These are phyloP conservation scores for Galeopterus variegatus DNA, from an alignment of 2,113 vertebrate species.

Conservation along the genomic window DNA sequence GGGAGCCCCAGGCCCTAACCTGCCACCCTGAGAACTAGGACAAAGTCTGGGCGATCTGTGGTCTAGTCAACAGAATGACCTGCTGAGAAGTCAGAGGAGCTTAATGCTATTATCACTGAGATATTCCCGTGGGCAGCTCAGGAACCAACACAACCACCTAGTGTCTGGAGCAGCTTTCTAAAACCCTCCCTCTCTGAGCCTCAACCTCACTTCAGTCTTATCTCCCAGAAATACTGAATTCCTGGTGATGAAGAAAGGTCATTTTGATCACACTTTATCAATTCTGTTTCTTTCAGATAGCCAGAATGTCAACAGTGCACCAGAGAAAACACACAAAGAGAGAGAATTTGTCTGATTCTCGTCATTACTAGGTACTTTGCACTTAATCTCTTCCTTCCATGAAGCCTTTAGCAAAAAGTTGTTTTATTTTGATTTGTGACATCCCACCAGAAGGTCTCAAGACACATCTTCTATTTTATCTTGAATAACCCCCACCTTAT, in stretches of 20 bases:
- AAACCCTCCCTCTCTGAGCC: neutral
- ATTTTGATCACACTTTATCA: neutral
- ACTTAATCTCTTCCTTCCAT: neutral
- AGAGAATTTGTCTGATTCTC: neutral
- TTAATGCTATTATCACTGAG: neutral
- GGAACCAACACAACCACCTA: neutral
- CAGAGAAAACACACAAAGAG: neutral
- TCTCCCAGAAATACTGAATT: neutral
- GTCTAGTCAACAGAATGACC: neutral
- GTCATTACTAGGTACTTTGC: neutral
- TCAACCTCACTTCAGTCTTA: neutral
- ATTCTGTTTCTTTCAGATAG: neutral
- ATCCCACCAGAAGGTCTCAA: neutral
- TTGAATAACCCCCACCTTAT: neutral
- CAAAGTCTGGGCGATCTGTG: neutral
- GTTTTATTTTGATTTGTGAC: conserved; percentile 1
- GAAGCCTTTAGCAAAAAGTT: neutral
- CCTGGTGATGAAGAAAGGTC: neutral
- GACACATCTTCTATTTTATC: neutral
- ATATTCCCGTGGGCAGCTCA: neutral
- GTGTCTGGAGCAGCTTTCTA: neutral
- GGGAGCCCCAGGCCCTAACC: too few relatives aligned
- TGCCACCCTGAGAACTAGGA: neutral
- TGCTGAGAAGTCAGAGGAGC: neutral
- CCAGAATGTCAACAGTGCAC: neutral